Percentiles rank a stretch among this genome's conserved stretches.
Conservation (phyloP, 2,888 invertebrate genomes). For the Tipula vernalis region DNA sequence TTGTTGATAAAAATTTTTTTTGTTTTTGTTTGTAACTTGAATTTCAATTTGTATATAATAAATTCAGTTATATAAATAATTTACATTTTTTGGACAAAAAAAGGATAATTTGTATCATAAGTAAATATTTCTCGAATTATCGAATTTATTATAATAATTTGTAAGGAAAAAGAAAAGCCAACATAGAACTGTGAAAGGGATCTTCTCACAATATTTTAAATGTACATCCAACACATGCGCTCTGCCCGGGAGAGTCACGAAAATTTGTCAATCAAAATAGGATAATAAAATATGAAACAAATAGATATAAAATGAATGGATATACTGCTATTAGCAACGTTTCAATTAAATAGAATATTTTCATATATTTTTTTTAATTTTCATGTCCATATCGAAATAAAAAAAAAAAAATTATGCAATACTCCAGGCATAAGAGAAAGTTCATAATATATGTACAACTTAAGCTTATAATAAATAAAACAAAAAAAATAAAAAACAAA, state of each 20-base stretch:
- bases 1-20: slow-evolving; percentile 16
- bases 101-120: background rate
- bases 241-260: slow-evolving; percentile 36
- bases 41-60: slow-evolving; percentile 15
- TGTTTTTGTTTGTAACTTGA: slow-evolving; percentile 14
- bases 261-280: slow-evolving; percentile 13
- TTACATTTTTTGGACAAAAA: background rate
- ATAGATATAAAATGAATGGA: slow-evolving; percentile 7
- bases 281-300: slow-evolving; percentile 11
- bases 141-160: background rate
- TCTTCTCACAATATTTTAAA: slow-evolving; percentile 51
- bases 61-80: slow-evolving; percentile 11
- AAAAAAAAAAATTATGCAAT: slow-evolving; percentile 9
- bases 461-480: slow-evolving; percentile 19
- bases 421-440: slow-evolving; percentile 9
- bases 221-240: slow-evolving; percentile 38
- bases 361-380: slow-evolving; percentile 12
- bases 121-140: background rate
- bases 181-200: slow-evolving; percentile 81
- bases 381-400: background rate
- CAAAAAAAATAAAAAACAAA: slow-evolving; percentile 10
- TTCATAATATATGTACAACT: slow-evolving; percentile 22
- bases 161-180: slow-evolving; percentile 43
- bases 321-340: slow-evolving; percentile 8
- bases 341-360: slow-evolving; percentile 5